Evolutionary conservation across 2,797 vertebrate species (phyloP), one percentile per base, ranked within the genome.

Genomic region (Orientallactaga sibirica): DNA sequence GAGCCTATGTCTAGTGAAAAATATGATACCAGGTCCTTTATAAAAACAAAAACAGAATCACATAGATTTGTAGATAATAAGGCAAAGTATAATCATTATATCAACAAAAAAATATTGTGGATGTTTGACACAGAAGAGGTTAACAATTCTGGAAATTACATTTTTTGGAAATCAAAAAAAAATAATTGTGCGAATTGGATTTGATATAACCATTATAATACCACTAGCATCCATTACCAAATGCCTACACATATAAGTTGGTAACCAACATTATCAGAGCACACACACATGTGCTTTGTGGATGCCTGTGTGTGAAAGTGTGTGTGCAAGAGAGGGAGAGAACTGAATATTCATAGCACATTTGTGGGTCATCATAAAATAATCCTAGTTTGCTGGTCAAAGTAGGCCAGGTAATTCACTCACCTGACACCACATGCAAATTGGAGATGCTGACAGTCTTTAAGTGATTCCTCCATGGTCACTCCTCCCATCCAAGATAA

Each of bases 1-100:
- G 20, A 64, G 3, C 10, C 12, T 24, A 61, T 76, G 22, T 71
- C 48, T 52, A 25, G 24, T 71, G 58, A 87, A 77, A 33, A 75
- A 41, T 81, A 5, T 90, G 68, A 48, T 24, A 29, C 3, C 8
- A 73, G n/a, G 19, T 27, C 37, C 20, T 70, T 70, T 67, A 22
- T 19, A 58, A 78, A 90, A 93, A 82, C 20, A 74, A 94, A 93
- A 91, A 55, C 15, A 48, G 64, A 33, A 70, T 33, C 43, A 84
- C 16, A 77, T 88, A 93, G 41, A 43, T 5, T 48, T 55, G 25
- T 43, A 76, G n/a, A 41, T 58, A 52, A 73, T 7, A 64, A 92
- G 18, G 19, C 16, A 90, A 82, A 91, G 75, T 66, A 83, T 20
- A 25, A 87, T 93, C 3, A 66, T 58, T 66, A 75, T 43, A 37